A percentile compares a stretch with the other conserved stretches of the same genome.
Evolutionary conservation across 2,888 invertebrate genomes (phyloP).

Genomic region (Torymus aiolomorphi): DNA sequence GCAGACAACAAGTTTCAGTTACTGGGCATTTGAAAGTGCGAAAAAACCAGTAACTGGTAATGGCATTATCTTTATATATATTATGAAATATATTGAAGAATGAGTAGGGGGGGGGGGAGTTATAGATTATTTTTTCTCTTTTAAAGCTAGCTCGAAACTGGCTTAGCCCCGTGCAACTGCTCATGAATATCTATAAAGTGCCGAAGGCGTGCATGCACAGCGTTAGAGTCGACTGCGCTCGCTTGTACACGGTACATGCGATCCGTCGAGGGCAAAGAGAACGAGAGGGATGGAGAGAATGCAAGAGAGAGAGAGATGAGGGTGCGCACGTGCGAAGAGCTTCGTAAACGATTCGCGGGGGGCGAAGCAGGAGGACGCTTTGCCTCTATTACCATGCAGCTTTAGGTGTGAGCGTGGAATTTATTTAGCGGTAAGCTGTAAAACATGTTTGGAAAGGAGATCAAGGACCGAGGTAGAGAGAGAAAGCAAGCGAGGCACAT

Average conservation of each 20-base stretch:
- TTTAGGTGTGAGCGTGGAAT: slow-evolving; percentile 26
- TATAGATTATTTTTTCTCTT: slow-evolving; percentile 20
- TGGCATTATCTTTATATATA: neutral
- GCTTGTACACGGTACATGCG: neutral
- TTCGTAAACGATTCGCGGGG: slow-evolving; percentile 29
- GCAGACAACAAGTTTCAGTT: too few species aligned
- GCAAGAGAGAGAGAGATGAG: neutral
- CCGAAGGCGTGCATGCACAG: neutral
- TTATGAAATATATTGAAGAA: neutral
- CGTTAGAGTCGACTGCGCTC: neutral
- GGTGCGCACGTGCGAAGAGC: neutral
- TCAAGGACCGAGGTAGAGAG: too few species aligned
- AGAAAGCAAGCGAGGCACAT: too few species aligned
- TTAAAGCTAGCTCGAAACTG: neutral
- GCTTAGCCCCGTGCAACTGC: neutral
- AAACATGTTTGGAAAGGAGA: neutral
- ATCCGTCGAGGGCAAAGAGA: neutral
- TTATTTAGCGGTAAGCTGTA: slow-evolving; percentile 42
- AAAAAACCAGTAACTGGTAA: too few species aligned
- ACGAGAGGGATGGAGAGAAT: neutral
- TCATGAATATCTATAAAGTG: slow-evolving; percentile 37
- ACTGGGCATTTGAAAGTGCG: too few species aligned
- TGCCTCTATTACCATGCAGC: slow-evolving; percentile 20
- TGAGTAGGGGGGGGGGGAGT: too few species aligned
- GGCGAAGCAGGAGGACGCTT: neutral